A percentile compares a stretch with the other conserved stretches of the same genome.
Conservation (phyloP, 2,888 invertebrate species). For the Kuschelorhynchus macadamiae region DNA sequence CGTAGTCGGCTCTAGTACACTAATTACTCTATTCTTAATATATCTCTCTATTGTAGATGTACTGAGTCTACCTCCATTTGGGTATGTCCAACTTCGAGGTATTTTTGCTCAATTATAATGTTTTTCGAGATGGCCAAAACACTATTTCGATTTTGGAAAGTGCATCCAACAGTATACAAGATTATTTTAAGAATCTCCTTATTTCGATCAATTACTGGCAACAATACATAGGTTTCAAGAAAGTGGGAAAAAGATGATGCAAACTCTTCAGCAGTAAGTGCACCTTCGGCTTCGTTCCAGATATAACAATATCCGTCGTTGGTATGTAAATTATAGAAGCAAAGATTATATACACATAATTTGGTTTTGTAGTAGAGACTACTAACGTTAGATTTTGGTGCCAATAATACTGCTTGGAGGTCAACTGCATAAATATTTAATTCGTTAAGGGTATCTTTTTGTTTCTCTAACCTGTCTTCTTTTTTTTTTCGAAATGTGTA, state of each 20-base stretch:
- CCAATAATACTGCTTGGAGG: too few relatives aligned
- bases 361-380: slow-evolving; percentile 42
- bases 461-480: too few relatives aligned
- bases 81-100: slow-evolving; percentile 6
- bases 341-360: slow-evolving; percentile 38
- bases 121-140: slow-evolving; percentile 1
- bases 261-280: slow-evolving; percentile 29
- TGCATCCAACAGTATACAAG: slow-evolving; percentile 10
- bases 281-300: slow-evolving; percentile 34
- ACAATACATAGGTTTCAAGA: slow-evolving; percentile 15
- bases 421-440: too few relatives aligned
- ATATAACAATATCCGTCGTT: slow-evolving; percentile 36
- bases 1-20: too few relatives aligned
- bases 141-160: slow-evolving; percentile 4
- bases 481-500: too few relatives aligned
- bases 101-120: slow-evolving; percentile 20
- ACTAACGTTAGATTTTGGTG: slow-evolving; percentile 41
- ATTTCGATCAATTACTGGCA: neutral
- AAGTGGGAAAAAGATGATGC: slow-evolving; percentile 21
- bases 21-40: too few relatives aligned
- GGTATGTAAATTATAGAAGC: slow-evolving; percentile 14
- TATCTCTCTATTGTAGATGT: slow-evolving; percentile 11
- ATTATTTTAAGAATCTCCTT: neutral
- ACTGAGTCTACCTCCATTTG: slow-evolving; percentile 19
- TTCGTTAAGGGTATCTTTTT: too few relatives aligned